phyloP scores from a whole-genome alignment of 2,113 vertebrate genomes.

The Pygoscelis antarcticus region DNA sequence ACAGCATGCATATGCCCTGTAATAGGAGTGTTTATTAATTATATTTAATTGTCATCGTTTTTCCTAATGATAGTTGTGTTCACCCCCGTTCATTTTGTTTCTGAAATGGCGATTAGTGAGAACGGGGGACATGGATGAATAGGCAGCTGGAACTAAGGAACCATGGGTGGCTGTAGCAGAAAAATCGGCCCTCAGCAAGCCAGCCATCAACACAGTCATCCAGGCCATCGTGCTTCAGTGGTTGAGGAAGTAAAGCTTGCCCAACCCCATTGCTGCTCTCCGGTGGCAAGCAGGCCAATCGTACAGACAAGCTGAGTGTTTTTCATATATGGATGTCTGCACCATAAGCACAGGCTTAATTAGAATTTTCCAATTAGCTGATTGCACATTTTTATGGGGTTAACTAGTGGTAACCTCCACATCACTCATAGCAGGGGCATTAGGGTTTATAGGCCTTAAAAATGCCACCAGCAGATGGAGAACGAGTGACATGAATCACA shows the following conservation, averaged over 20 bases:
- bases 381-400: slow-evolving; percentile 8
- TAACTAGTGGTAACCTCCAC: not conserved
- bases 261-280: not conserved
- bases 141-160: slow-evolving; percentile 33
- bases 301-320: not conserved
- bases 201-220: not conserved
- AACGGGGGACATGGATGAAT: slow-evolving; percentile 8
- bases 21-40: slow-evolving; percentile 70
- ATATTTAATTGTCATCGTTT: slow-evolving; percentile 59
- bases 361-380: slow-evolving; percentile 25
- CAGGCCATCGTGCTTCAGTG: not conserved
- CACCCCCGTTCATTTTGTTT: slow-evolving; percentile 39
- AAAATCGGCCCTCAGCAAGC: not conserved
- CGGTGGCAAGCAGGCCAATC: not conserved
- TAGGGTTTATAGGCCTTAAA: slow-evolving; percentile 1
- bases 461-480: slow-evolving; percentile 40
- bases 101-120: not conserved
- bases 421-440: not conserved
- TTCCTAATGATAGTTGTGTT: slow-evolving; percentile 55
- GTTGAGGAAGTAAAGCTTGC: not conserved
- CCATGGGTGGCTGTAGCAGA: not conserved
- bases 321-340: not conserved
- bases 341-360: not conserved
- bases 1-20: slow-evolving; percentile 61
- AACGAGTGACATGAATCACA: not conserved